phyloP scores from a whole-genome alignment of 37 sponge, comb jelly and placozoan genomes.

The Bolinopsis microptera region DNA sequence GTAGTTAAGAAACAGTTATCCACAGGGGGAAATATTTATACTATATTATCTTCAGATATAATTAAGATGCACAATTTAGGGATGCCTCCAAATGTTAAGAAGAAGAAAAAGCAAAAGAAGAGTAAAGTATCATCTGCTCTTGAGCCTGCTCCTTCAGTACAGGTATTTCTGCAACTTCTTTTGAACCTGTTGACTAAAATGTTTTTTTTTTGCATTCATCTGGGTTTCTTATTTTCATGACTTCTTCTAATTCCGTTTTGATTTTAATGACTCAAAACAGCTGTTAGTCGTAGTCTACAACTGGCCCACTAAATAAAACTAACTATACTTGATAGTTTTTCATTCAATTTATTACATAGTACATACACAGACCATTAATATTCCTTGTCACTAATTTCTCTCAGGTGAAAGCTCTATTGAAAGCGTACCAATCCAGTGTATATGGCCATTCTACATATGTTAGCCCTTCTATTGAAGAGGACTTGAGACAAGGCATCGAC shows the following conservation, averaged over 20 bases:
- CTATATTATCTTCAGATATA: no score
- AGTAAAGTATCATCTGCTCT: conserved; percentile 35
- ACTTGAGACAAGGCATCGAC: conserved; percentile 14
- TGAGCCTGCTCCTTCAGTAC: conserved; percentile 36
- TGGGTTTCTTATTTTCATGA: not conserved
- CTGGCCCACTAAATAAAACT: no score
- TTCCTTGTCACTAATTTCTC: no score
- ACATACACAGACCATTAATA: no score
- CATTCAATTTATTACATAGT: not conserved
- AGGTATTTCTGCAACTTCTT: conserved; percentile 2
- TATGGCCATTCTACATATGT: not conserved
- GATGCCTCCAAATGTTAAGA: conserved; percentile 47
- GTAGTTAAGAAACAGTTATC: no score
- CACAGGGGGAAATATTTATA: no score
- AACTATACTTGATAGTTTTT: not conserved
- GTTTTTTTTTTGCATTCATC: no score
- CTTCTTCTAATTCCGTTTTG: not conserved
- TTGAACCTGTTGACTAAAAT: not conserved
- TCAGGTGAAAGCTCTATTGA: conserved; percentile 62
- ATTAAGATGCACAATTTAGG: no score
- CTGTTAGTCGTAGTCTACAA: no score
- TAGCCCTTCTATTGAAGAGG: conserved; percentile 46
- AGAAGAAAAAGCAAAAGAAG: conserved; percentile 34
- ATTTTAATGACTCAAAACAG: no score
- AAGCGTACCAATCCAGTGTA: conserved; percentile 36